phyloP scores from a whole-genome alignment of 2,113 vertebrate species.

The Macroglossus sobrinus region DNA sequence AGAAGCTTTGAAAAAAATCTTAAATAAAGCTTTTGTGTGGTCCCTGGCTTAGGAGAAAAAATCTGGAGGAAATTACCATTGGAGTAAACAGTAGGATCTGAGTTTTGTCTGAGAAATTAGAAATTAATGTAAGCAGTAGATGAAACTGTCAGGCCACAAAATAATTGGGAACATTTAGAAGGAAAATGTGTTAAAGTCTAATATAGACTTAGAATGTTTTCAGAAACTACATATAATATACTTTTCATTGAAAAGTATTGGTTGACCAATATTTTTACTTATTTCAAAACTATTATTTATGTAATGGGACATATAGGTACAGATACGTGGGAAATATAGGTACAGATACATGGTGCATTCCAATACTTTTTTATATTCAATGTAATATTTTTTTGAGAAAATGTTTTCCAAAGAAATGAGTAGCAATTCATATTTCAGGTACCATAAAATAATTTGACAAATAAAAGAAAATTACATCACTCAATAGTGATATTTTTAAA shows the following conservation, averaged over 20 bases:
- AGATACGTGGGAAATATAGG: background rate
- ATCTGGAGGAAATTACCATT: conserved; percentile 41
- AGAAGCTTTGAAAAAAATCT: conserved; percentile 26
- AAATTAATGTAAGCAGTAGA: background rate
- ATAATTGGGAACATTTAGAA: background rate
- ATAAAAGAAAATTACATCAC: background rate
- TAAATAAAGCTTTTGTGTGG: conserved; percentile 54
- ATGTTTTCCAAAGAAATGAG: background rate
- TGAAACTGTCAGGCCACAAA: background rate
- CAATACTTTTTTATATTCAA: background rate
- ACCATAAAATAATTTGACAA: background rate
- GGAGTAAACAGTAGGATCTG: conserved; percentile 6
- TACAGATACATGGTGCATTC: too few relatives aligned
- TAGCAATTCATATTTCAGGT: background rate
- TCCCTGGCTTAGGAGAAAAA: conserved; percentile 35
- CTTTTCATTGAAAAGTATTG: background rate
- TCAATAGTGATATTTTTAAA: background rate
- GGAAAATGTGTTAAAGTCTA: background rate
- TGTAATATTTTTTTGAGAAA: background rate
- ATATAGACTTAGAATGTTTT: background rate
- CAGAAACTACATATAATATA: background rate
- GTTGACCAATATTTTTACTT: background rate
- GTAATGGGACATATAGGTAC: background rate
- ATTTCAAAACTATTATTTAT: background rate
- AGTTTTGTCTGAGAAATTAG: conserved; percentile 1